Conservation (phyloP, 92 coral and sea anemone species). For the Epizoanthus illoricatus region DNA sequence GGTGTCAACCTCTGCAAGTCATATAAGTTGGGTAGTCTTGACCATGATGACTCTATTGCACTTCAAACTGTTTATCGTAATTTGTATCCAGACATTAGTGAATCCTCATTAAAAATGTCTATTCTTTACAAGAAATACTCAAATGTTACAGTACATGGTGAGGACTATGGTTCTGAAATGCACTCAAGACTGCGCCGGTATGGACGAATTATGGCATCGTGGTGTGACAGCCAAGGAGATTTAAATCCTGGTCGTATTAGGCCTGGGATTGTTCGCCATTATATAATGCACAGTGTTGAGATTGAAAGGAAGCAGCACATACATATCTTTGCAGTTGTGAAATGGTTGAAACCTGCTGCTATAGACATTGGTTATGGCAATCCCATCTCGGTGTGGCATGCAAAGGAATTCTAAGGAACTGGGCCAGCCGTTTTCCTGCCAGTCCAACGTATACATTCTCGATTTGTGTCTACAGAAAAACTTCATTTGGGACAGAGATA, state of each 20-base stretch:
- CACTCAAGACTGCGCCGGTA: conserved; percentile 9
- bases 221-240: conserved; percentile 23
- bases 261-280: conserved; percentile 23
- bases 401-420: conserved; percentile 14
- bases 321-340: background rate
- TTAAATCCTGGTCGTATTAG: background rate
- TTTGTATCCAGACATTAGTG: conserved; percentile 23
- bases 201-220: conserved; percentile 31
- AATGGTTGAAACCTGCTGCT: background rate
- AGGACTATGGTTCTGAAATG: conserved; percentile 12
- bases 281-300: background rate
- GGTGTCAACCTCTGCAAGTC: too few species aligned
- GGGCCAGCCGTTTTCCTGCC: conserved; percentile 19
- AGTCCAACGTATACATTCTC: conserved; percentile 15
- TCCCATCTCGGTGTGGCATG: conserved; percentile 23
- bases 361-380: background rate
- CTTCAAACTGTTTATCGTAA: conserved; percentile 14
- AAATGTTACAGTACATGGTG: background rate
- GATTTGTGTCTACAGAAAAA: background rate
- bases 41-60: conserved; percentile 23
- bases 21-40: conserved; percentile 43
- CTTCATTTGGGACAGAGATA: background rate
- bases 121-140: conserved; percentile 28
- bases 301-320: background rate
- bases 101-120: conserved; percentile 31